phyloP scores from a whole-genome alignment of 2,888 invertebrate genomes.

The Tipula vernalis region DNA sequence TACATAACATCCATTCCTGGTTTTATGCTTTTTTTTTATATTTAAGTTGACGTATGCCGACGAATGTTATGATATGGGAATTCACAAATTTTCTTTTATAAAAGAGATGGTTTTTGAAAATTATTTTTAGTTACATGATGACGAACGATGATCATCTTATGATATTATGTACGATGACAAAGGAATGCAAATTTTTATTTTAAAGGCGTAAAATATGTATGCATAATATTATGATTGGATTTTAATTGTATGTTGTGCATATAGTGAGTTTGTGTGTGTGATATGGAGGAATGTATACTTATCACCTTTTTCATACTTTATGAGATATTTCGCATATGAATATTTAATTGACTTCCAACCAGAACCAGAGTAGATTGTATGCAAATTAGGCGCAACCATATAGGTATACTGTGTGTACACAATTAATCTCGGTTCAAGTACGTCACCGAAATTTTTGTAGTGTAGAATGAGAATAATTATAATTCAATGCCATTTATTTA shows the following conservation, averaged over 20 bases:
- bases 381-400: neutral
- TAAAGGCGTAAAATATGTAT: neutral
- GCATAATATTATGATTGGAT: constrained; percentile 4
- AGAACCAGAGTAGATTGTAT: neutral
- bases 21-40: neutral
- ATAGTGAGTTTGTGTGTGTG: neutral
- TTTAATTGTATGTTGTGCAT: neutral
- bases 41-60: neutral
- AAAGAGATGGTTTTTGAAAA: neutral
- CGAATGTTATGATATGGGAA: neutral
- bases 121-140: neutral
- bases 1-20: neutral
- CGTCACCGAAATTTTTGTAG: neutral
- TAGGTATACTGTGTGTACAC: neutral
- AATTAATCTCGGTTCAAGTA: neutral
- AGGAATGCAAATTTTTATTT: neutral
- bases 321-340: neutral
- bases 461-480: neutral
- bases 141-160: neutral
- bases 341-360: neutral
- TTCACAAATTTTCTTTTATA: neutral
- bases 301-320: neutral
- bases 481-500: neutral
- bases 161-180: neutral
- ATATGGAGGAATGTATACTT: neutral